Evolutionary conservation across 2,113 vertebrate genomes (phyloP), one percentile per base, ranked within the genome.

Genomic region (Saguinus imperator): DNA sequence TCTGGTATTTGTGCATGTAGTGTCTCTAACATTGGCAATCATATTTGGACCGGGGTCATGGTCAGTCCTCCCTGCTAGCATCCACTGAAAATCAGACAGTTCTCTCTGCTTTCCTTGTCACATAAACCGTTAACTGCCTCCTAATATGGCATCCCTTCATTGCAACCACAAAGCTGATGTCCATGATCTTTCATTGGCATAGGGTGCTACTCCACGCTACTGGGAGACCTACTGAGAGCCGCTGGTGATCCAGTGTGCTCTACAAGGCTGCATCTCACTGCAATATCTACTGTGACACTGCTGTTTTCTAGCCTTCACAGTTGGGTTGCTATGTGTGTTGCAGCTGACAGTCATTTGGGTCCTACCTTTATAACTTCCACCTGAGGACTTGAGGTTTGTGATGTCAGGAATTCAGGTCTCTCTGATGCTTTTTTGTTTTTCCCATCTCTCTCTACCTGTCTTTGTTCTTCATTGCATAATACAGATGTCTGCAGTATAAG

Each of bases 251-350:
- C 0, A 4, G 29, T 17, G 23, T 45, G 23, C 13, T 87, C 16
- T 83, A n/a, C 14, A 68, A 50, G 66, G 45, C 29, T 11, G 8
- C 0, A 0, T 9, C 25, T 88, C 3, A 9, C 17, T 20, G 3
- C 2, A 7, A 16, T 9, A 20, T n/a, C 70, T 48, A 0, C 5
- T 4, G 18, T 45, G 58, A 37, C 17, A 12, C 2, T 14, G 4
- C 21, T 35, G 2, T n/a, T 55, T 89, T 58, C 25, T 32, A 50
- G 27, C 23, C 9, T 75, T 35, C 23, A 17, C 11, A 32, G 23
- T n/a, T 37, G 14, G n/a, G 14, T 8, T 88, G 25, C 52, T 20
- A 0, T 23, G 32, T 11, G 6, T 45, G 48, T 89, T 85, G 35
- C n/a, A 55, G 64, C 25, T n/a, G 57, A 14, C 1, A 23, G 12